A percentile compares a stretch with the other conserved stretches of the same genome.
Conservation (phyloP, 2,888 invertebrate genomes). For the Melinaea marsaeus region DNA sequence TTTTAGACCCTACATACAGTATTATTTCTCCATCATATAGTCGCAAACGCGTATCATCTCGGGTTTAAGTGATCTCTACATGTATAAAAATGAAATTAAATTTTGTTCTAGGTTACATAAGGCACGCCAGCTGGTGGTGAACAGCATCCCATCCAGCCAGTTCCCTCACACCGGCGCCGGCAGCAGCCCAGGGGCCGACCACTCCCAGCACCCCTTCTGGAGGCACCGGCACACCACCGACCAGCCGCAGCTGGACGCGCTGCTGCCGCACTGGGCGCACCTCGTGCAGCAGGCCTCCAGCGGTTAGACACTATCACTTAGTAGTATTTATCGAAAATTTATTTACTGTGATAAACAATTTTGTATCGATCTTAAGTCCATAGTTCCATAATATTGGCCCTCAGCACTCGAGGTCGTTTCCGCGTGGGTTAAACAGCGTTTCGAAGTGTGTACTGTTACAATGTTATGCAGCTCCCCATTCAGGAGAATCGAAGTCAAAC, state of each 20-base stretch:
- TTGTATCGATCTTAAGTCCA: too few relatives aligned
- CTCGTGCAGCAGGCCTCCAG: conserved; percentile 64
- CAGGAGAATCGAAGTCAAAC: too few relatives aligned
- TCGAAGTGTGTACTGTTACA: too few relatives aligned
- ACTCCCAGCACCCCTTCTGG: conserved; percentile 80
- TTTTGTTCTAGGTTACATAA: conserved; percentile 70
- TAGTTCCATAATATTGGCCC: too few relatives aligned
- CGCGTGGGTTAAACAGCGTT: too few relatives aligned
- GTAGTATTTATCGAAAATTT: background rate
- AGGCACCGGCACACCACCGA: conserved; percentile 81
- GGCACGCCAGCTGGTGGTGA: conserved; percentile 81
- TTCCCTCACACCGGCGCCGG: conserved; percentile 40
- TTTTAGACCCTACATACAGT: background rate
- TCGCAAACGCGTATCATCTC: too few relatives aligned
- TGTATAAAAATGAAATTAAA: too few relatives aligned
- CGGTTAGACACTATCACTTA: conserved; percentile 22
- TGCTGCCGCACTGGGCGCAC: conserved; percentile 81
- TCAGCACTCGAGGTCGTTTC: too few relatives aligned
- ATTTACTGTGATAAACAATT: background rate
- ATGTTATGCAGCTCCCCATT: too few relatives aligned
- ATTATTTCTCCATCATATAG: background rate
- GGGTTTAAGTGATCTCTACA: too few relatives aligned
- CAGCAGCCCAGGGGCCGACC: conserved; percentile 50
- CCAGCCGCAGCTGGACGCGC: conserved; percentile 74
- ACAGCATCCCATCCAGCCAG: conserved; percentile 74